A percentile compares a stretch with the other conserved stretches of the same genome.
phyloP scores from a whole-genome alignment of 2,113 vertebrate genomes.

The Xenus cinereus region DNA sequence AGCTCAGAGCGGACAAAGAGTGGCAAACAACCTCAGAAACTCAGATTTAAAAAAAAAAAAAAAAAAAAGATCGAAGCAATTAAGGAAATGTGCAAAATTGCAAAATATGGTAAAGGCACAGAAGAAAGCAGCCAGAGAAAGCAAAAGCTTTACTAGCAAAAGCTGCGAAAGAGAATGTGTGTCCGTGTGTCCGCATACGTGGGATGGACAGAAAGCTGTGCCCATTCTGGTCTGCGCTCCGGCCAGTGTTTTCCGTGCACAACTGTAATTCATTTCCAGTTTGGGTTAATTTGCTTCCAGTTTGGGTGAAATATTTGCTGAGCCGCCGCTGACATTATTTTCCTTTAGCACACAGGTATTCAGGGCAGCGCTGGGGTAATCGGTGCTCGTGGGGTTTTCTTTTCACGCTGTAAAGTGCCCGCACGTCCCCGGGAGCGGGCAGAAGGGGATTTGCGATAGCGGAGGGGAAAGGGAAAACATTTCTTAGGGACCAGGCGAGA shows the following conservation, averaged over 20 bases:
- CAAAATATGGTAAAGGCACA: not conserved
- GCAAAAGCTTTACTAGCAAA: not conserved
- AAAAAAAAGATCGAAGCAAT: not conserved
- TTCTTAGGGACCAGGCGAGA: not conserved
- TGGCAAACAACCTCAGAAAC: not conserved
- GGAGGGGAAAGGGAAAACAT: not conserved
- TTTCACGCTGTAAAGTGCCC: fast-evolving
- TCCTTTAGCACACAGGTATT: not conserved
- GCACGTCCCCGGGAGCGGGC: not conserved
- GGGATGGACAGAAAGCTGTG: not conserved
- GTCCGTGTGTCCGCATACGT: fast-evolving
- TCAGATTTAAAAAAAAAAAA: not conserved
- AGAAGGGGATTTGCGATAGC: not conserved
- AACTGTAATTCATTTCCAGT: not conserved
- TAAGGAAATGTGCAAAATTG: not conserved
- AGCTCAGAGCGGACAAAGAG: not conserved
- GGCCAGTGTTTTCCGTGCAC: fast-evolving
- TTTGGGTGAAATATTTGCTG: not conserved
- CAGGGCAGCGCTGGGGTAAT: fast-evolving
- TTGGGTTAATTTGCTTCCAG: not conserved
- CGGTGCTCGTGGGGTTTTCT: not conserved
- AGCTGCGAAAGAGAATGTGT: not conserved
- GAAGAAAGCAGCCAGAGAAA: not conserved
- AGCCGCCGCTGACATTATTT: not conserved
- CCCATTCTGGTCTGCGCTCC: not conserved